Percentiles rank a stretch among this genome's conserved stretches.
Evolutionary conservation across 2,113 vertebrate species (phyloP).

Genomic region (Hirundichthys speculiger): DNA sequence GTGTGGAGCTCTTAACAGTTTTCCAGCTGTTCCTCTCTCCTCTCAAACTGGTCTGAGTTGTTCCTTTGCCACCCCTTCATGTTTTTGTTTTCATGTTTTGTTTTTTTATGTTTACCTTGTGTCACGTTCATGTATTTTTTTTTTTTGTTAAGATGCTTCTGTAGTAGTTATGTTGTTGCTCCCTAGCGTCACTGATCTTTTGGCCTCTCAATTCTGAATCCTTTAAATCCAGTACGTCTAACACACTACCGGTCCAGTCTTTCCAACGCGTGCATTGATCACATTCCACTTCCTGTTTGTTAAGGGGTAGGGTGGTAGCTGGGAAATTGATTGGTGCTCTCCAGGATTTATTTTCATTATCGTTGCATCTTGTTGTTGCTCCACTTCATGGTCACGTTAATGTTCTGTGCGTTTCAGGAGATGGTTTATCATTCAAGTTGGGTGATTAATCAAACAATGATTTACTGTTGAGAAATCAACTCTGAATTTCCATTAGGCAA

Average conservation of each 20-base stretch:
- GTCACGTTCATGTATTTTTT: too few species aligned
- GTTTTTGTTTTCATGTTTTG: not conserved
- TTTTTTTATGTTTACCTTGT: too few species aligned
- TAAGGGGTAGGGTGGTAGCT: accelerated
- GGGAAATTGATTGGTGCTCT: not conserved
- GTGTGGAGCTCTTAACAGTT: not conserved
- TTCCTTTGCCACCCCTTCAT: not conserved
- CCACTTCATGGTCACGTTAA: not conserved
- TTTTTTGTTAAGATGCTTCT: too few species aligned
- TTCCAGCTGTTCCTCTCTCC: slow-evolving; percentile 11
- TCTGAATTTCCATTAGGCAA: too few species aligned
- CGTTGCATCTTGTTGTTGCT: not conserved
- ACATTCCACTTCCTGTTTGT: not conserved
- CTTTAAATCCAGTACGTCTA: too few species aligned
- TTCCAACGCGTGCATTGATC: not conserved
- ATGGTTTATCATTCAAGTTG: too few species aligned
- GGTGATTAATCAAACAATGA: too few species aligned
- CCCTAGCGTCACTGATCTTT: too few species aligned
- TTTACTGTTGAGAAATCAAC: too few species aligned
- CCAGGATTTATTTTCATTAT: slow-evolving; percentile 3
- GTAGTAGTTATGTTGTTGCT: too few species aligned
- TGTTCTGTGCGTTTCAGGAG: not conserved
- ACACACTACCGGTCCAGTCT: not conserved
- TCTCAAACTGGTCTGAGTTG: not conserved
- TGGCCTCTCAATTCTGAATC: too few species aligned